Evolutionary conservation across 2,113 vertebrate species (phyloP).

Genomic region (Phalacrocorax aristotelis): DNA sequence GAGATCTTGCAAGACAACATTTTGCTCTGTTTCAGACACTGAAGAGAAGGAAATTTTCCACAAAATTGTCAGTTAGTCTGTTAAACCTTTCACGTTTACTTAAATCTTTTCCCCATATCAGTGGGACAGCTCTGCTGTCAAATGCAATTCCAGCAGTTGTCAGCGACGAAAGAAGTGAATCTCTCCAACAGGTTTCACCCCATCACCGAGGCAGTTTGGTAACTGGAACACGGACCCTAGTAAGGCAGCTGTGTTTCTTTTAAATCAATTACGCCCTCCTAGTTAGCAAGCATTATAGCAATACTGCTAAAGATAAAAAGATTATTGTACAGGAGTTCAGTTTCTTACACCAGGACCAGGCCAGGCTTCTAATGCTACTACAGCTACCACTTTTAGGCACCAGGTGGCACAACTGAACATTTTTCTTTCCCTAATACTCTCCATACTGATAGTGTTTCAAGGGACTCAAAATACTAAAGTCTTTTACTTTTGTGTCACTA

Average conservation of each 20-base stretch:
- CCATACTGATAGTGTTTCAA: background rate
- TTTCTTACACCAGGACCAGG: background rate
- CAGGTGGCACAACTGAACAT: conserved; percentile 32
- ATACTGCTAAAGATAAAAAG: background rate
- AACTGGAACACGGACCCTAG: background rate
- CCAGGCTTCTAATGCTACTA: background rate
- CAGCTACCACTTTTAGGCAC: background rate
- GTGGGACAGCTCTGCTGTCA: background rate
- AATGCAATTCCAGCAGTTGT: background rate
- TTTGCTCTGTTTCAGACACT: background rate
- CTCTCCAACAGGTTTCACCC: background rate
- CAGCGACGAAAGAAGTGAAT: background rate
- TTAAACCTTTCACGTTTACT: conserved; percentile 11
- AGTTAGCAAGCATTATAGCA: background rate
- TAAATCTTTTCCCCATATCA: background rate
- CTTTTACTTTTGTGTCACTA: background rate
- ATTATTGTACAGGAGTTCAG: background rate
- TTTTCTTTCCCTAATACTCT: background rate
- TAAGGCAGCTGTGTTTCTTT: background rate
- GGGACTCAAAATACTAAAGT: background rate
- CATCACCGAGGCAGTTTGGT: background rate
- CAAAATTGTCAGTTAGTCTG: conserved; percentile 24
- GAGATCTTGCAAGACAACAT: background rate
- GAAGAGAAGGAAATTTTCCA: background rate
- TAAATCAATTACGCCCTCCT: background rate